Base-by-base conservation (phyloP, 92 coral and sea anemone species). In the Siderastrea siderea region DNA sequence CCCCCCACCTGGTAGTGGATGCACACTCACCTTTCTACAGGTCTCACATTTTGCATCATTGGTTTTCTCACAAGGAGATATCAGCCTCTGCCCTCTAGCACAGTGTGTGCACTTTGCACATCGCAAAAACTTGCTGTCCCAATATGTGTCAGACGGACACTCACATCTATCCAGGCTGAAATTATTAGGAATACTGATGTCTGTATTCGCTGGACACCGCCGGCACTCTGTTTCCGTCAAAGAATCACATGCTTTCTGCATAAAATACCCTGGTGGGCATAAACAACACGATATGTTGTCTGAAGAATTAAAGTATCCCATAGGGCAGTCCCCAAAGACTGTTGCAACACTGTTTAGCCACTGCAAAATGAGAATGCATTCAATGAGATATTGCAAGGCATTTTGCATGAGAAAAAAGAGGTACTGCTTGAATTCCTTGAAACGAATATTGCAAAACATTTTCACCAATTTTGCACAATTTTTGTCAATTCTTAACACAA, bases 11-110 rank as follows among this genome's bases (percentile, higher is more conserved):
- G 57, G 43, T 15, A 72, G 12, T 15, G 13, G 15, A 5, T 43
- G 38, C 5, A 26, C 0, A 3, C 73, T 44, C 50, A 84, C 88
- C 88, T 84, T 19, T 7, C 1, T 26, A 43, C 88, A 84, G 3
- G 68, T 5, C 75, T 62, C 47, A 16, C 88, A 84, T 8, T 2
- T 1, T 4, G 63, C 51, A 45, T 84, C 64, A 10, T 84, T 43
- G 3, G n/a, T 0, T 50, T 61, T 13, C 51, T 7, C 1, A 51
- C 88, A 84, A 2, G 3, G 73, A 1, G 65, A 6, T 7, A 75
- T 26, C 8, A 3, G 1, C 16, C 7, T 7, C 17, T 63, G 52
- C 2, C 74, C 88, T 7, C 10, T 2, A 0, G 1, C 8, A 45
- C 88, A 84, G 0, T 7, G 0, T 3, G 64, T 74, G 47, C 88